Conservation (phyloP, 2,797 vertebrate genomes). For the Caiman crocodilus region DNA sequence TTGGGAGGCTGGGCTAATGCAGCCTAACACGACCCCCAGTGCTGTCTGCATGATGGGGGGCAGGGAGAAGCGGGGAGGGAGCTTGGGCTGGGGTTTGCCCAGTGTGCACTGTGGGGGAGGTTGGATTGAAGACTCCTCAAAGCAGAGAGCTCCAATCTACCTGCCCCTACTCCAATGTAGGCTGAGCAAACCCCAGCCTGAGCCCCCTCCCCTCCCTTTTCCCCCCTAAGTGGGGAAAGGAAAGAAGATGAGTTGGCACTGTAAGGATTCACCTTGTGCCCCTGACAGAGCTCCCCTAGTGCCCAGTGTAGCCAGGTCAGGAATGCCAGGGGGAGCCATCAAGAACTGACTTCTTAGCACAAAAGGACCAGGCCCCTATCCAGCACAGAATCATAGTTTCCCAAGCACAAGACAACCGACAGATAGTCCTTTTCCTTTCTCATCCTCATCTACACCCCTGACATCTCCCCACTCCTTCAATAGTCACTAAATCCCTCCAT, state of each 20-base stretch:
- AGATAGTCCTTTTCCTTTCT: not conserved
- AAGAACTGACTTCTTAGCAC: not conserved
- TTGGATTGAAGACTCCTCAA: too few relatives aligned
- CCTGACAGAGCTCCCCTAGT: not conserved
- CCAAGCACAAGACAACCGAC: not conserved
- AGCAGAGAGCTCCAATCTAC: too few relatives aligned
- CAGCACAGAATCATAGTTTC: not conserved
- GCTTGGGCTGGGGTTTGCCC: too few relatives aligned
- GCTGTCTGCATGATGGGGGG: too few relatives aligned
- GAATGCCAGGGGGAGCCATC: not conserved
- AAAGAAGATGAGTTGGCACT: not conserved
- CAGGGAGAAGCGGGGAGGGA: too few relatives aligned
- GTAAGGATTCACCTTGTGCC: fast-evolving
- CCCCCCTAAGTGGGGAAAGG: fast-evolving
- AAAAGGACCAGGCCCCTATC: not conserved
- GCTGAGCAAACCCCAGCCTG: too few relatives aligned
- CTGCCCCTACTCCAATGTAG: too few relatives aligned
- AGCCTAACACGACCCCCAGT: too few relatives aligned
- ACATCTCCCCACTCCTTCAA: not conserved
- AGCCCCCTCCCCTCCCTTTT: too few relatives aligned
- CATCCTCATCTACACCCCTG: too few relatives aligned
- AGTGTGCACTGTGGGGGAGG: too few relatives aligned
- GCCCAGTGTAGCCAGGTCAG: not conserved
- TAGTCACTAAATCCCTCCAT: not conserved
- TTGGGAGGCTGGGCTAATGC: too few relatives aligned